These are phyloP conservation scores for Antedon mediterranea DNA, from an alignment of 53 echinoderm and acorn worm genomes.

Conservation along the genomic window DNA sequence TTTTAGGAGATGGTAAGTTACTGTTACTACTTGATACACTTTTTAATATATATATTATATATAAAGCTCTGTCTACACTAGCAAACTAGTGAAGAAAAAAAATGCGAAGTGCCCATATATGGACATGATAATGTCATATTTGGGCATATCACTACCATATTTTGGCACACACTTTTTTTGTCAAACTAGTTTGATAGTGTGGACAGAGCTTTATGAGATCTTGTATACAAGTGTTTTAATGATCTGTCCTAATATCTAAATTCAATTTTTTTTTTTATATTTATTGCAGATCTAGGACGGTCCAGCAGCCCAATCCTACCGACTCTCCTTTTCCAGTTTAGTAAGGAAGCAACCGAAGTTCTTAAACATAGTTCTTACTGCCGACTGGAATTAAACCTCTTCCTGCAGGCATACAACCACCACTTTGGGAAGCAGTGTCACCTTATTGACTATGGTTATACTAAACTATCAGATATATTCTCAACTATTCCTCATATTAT, in stretches of 20 bases:
- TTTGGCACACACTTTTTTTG: no score
- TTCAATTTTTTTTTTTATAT: background rate
- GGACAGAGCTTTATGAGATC: no score
- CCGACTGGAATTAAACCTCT: constrained; percentile 67
- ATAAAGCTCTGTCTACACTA: no score
- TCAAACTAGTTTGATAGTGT: no score
- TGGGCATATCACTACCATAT: no score
- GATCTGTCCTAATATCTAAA: no score
- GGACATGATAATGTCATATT: no score
- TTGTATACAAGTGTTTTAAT: no score
- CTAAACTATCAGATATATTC: constrained; percentile 86
- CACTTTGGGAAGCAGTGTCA: constrained; percentile 92
- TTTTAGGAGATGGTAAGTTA: constrained; percentile 16
- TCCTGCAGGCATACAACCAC: constrained; percentile 89
- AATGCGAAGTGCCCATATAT: no score
- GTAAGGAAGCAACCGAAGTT: constrained; percentile 86
- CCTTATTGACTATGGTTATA: constrained; percentile 93
- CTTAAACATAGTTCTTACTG: constrained; percentile 72
- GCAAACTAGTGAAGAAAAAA: no score
- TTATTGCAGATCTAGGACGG: constrained; percentile 14
- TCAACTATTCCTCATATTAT: constrained; percentile 78
- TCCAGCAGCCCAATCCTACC: constrained; percentile 63
- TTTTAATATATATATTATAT: no score
- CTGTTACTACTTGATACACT: no score
- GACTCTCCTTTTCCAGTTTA: constrained; percentile 75